Evolutionary conservation across 1,140 invertebrate species (phyloP), one percentile per base, ranked within the genome.

Genomic region (Rhagoletis pomonella): DNA sequence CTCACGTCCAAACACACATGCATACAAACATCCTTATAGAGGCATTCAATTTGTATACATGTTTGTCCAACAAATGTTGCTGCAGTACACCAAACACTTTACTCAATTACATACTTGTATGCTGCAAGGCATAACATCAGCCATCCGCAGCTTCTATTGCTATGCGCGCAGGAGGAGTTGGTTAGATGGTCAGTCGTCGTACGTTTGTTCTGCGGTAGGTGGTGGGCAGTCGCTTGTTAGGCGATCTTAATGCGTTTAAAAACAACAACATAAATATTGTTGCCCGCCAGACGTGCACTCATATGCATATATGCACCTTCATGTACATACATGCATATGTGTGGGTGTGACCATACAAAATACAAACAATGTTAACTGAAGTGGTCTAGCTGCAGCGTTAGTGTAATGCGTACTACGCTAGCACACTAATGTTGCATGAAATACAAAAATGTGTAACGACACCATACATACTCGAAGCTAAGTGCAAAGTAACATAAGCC

Each of bases 241-340:
- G 55, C 73, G 73, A 55, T 81, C 73, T 50, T 81, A 81, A 81
- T 81, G 73, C 73, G 73, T 81, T 81, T 81, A 81, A 81, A 73
- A 81, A 50, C 47, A 81, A 81, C 73, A 55, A 47, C 47, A 81
- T 81, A 81, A 81, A 81, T 81, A 81, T 58, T 81, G 47, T 47
- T 81, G 7, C 7, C 17, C 47, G n/a, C 73, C 73, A 81, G 47
- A n/a, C 73, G 12, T n/a, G 29, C 29, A 29, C 29, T 29, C 29
- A 29, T 29, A 29, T 29, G 29, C 29, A 29, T 29, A 29, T 29
- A 29, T 29, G 29, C 29, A 29, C 29, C 1, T 29, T 29, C 29
- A 29, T 29, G 29, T 29, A 29, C 29, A 29, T 29, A 29, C 29
- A 29, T 29, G 1, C 29, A 29, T 29, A 29, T 29, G 29, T 29